Conservation (phyloP, 1,140 invertebrate species). For the Amyelois transitella region DNA sequence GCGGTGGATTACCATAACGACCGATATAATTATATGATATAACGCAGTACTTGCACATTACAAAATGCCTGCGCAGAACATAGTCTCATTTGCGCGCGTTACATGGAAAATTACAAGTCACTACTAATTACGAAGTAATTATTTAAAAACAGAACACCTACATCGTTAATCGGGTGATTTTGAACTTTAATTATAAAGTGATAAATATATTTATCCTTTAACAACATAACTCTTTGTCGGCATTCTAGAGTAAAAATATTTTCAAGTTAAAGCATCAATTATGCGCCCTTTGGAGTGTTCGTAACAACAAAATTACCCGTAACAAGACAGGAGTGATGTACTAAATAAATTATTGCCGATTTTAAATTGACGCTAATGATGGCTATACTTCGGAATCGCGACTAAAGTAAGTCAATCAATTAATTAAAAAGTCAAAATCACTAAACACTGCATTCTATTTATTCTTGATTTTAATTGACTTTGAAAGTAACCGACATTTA, state of each 20-base stretch:
- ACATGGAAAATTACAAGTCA: conserved; percentile 3
- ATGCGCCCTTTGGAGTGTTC: not conserved
- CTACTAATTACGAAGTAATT: conserved; percentile 1
- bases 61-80: not conserved
- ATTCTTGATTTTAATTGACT: too few relatives aligned
- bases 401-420: not conserved
- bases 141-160: not conserved
- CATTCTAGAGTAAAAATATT: not conserved
- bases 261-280: not conserved
- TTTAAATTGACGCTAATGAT: not conserved
- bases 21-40: conserved; percentile 1
- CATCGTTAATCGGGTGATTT: not conserved
- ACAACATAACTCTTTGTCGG: not conserved
- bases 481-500: too few relatives aligned
- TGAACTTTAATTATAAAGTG: not conserved
- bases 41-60: not conserved
- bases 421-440: too few relatives aligned
- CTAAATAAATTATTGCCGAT: not conserved
- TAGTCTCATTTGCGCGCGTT: conserved; percentile 3
- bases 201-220: not conserved
- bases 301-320: not conserved
- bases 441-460: too few relatives aligned
- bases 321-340: not conserved
- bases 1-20: not conserved
- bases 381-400: not conserved